A percentile compares a stretch with the other conserved stretches of the same genome.
These are phyloP conservation scores for Lepidurus arcticus DNA, from an alignment of 1,140 invertebrate species.

Conservation along the genomic window DNA sequence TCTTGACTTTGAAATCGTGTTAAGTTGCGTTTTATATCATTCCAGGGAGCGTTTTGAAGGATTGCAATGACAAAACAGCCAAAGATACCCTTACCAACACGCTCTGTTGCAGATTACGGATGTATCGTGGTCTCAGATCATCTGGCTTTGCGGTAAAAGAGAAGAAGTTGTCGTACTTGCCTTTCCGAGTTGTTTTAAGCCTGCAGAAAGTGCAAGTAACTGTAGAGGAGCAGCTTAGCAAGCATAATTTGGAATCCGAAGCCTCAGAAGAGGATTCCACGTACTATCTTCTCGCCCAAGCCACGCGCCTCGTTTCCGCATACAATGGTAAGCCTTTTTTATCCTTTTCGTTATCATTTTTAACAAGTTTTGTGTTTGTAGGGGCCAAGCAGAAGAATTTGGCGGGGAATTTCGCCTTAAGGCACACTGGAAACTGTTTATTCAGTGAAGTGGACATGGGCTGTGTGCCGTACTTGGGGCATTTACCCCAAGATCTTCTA, in stretches of 20 bases:
- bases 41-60: not conserved
- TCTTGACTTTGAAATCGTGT: constrained; percentile 30
- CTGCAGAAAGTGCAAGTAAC: constrained; percentile 46
- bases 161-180: constrained; percentile 57
- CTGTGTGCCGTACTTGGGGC: constrained; percentile 74
- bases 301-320: constrained; percentile 62
- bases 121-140: constrained; percentile 49
- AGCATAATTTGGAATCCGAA: not conserved
- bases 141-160: constrained; percentile 57
- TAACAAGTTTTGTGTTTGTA: constrained; percentile 21
- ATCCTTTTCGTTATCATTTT: constrained; percentile 26
- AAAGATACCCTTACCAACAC: constrained; percentile 17
- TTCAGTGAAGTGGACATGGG: constrained; percentile 70
- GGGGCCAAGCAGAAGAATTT: constrained; percentile 35
- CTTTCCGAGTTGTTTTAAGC: constrained; percentile 65
- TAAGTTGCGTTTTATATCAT: not conserved
- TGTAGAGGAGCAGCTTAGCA: not conserved
- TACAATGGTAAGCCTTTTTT: constrained; percentile 59
- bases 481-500: constrained; percentile 79
- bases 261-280: constrained; percentile 28
- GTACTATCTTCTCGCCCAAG: constrained; percentile 57
- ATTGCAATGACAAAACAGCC: constrained; percentile 16
- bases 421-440: constrained; percentile 65
- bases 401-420: constrained; percentile 59
- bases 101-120: constrained; percentile 45